phyloP scores from a whole-genome alignment of 2,888 invertebrate species.

The Pseudanteris insignis region DNA sequence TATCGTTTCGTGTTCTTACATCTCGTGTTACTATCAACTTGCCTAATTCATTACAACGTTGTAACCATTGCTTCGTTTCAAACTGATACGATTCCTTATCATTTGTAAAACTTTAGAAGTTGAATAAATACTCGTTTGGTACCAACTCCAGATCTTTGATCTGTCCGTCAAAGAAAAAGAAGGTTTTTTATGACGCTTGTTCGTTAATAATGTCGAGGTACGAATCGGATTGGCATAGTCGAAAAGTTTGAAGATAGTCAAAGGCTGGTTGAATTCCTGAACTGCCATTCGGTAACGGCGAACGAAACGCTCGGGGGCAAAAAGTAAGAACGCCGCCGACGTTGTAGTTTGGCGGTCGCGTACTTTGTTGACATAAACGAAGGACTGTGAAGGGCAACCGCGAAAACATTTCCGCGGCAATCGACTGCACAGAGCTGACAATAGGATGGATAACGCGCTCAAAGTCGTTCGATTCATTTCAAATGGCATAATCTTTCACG shows the following conservation, averaged over 20 bases:
- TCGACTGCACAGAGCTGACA: constrained; percentile 13
- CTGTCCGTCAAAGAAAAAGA: too few relatives aligned
- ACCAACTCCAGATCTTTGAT: too few relatives aligned
- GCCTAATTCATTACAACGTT: too few relatives aligned
- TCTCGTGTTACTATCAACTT: too few relatives aligned
- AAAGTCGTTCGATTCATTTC: constrained; percentile 20
- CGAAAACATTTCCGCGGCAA: constrained; percentile 14
- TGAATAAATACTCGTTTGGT: too few relatives aligned
- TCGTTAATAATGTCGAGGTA: constrained; percentile 18
- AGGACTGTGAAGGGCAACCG: constrained; percentile 16
- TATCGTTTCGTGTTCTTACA: too few relatives aligned
- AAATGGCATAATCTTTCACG: constrained; percentile 33
- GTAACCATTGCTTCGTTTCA: too few relatives aligned
- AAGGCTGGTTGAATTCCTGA: constrained; percentile 2
- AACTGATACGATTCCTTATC: too few relatives aligned
- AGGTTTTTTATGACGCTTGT: constrained; percentile 27
- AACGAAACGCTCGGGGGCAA: constrained; percentile 2
- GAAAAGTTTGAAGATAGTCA: too few relatives aligned
- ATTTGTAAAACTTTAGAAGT: too few relatives aligned
- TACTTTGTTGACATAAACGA: constrained; percentile 21
- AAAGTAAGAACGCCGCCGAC: background rate
- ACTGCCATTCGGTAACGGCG: background rate
- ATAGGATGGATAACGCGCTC: too few relatives aligned
- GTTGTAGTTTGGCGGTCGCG: constrained; percentile 4
- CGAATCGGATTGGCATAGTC: too few relatives aligned